Evolutionary conservation across 2,888 invertebrate species (phyloP), one percentile per base, ranked within the genome.

Genomic region (Luperina testacea): DNA sequence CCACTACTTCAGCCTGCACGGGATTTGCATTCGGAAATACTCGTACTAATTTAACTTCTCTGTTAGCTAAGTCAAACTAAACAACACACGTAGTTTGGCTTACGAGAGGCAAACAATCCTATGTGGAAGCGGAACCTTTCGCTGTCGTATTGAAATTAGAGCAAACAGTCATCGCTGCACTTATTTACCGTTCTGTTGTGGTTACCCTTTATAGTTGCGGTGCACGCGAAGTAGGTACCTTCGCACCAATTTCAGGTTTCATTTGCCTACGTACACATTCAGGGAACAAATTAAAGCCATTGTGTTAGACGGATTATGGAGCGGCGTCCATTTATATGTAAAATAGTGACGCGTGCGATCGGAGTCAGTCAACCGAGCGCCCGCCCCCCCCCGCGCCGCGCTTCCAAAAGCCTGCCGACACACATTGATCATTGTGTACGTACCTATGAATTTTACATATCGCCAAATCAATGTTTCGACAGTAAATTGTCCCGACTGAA

Each of bases 321-420:
- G 94, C 93, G 92, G 92, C 93, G 94, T 94, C 96, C 96, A 96
- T 96, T 96, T 96, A 96, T 96, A 96, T 96, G 96, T 95, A 96
- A 96, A 96, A 95, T 95, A 95, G 96, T 95, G 95, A 95, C 94
- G 95, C 93, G 94, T 92, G 92, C 93, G 93, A 94, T 94, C 93
- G 93, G 90, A 94, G 92, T 89, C 94, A 93, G 91, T 92, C 92
- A 93, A 88, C 91, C 93, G 92, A 92, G 90, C 91, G 92, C 90
- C 88, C 89, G 87, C 89, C 88, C 87, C 63, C 88, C 87, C 90
- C 89, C 89, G 88, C 88, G 65, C 88, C 87, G 86, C 89, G 85
- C 83, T 88, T 87, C 83, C 89, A 87, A 89, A 88, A 91, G 88
- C 90, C 86, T 83, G 85, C 83, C 80, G 72, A 82, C 81, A 81